Conservation (phyloP, 2,888 invertebrate species). For the Diarsia mendica region DNA sequence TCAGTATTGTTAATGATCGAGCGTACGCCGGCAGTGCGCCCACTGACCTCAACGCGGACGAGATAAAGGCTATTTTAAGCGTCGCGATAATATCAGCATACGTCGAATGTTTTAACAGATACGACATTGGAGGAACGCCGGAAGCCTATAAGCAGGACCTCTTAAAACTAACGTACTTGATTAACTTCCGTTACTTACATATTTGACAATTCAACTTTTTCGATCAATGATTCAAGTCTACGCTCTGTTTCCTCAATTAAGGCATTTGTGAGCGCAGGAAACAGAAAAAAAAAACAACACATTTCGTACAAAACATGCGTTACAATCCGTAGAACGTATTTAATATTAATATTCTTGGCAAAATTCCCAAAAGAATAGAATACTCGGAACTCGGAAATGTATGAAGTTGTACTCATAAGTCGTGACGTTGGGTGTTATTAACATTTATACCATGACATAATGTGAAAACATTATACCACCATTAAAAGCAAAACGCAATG, state of each 20-base stretch:
- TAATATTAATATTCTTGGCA: slow-evolving; percentile 56
- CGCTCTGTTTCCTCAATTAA: slow-evolving; percentile 25
- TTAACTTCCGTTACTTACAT: slow-evolving; percentile 57
- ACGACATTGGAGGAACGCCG: slow-evolving; percentile 83
- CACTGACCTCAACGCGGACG: slow-evolving; percentile 87
- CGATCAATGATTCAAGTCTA: slow-evolving; percentile 7
- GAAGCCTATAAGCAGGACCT: slow-evolving; percentile 78
- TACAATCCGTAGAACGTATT: slow-evolving; percentile 43
- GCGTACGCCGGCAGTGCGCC: slow-evolving; percentile 82
- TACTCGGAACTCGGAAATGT: slow-evolving; percentile 49
- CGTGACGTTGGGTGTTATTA: slow-evolving; percentile 48
- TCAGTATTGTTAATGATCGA: slow-evolving; percentile 82
- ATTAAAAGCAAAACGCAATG: slow-evolving; percentile 48
- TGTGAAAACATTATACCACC: slow-evolving; percentile 41
- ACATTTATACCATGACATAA: slow-evolving; percentile 47
- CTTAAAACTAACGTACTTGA: slow-evolving; percentile 67
- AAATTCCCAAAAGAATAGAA: slow-evolving; percentile 59
- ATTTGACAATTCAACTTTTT: slow-evolving; percentile 43
- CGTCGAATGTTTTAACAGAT: slow-evolving; percentile 84
- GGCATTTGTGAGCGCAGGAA: slow-evolving; percentile 16
- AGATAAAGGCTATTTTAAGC: slow-evolving; percentile 89
- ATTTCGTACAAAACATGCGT: slow-evolving; percentile 22
- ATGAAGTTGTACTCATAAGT: slow-evolving; percentile 50
- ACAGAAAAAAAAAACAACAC: slow-evolving; percentile 8
- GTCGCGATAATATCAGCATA: slow-evolving; percentile 85